Evolutionary conservation across 2,113 vertebrate genomes (phyloP).

Genomic region (Neogale vison): DNA sequence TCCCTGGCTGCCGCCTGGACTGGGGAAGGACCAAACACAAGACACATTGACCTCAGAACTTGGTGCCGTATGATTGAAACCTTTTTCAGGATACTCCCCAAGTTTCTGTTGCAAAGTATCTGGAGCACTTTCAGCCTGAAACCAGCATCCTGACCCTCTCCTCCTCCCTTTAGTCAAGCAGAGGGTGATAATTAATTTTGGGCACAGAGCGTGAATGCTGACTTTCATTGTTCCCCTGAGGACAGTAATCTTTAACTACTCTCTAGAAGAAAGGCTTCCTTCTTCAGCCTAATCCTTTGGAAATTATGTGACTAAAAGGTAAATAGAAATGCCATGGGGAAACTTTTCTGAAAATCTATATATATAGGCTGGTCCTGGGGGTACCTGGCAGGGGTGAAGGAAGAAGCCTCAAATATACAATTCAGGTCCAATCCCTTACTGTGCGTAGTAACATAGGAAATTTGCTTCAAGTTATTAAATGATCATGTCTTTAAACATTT

Average conservation of each 20-base stretch:
- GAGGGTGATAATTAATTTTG: slow-evolving; percentile 26
- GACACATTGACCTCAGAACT: slow-evolving; percentile 23
- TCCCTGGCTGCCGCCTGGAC: slow-evolving; percentile 54
- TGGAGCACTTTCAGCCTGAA: background rate
- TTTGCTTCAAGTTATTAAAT: background rate
- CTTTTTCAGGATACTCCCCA: slow-evolving; percentile 13
- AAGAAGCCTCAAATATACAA: background rate
- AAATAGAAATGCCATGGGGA: background rate
- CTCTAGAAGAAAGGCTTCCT: background rate
- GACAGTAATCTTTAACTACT: background rate
- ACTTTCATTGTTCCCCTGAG: background rate
- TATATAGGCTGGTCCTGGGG: background rate
- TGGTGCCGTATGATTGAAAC: background rate
- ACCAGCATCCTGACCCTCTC: background rate
- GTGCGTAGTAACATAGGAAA: background rate
- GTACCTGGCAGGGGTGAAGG: background rate
- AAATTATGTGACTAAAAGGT: background rate
- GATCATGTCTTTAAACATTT: background rate
- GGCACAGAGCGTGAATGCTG: slow-evolving; percentile 14
- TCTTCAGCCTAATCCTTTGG: slow-evolving; percentile 1
- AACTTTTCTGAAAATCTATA: background rate
- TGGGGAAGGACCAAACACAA: background rate
- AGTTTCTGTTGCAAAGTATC: slow-evolving; percentile 45
- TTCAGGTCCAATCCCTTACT: background rate
- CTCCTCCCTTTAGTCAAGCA: background rate